Evolutionary conservation across 2,113 vertebrate genomes (phyloP).

Genomic region (Drymodes brunneopygia): DNA sequence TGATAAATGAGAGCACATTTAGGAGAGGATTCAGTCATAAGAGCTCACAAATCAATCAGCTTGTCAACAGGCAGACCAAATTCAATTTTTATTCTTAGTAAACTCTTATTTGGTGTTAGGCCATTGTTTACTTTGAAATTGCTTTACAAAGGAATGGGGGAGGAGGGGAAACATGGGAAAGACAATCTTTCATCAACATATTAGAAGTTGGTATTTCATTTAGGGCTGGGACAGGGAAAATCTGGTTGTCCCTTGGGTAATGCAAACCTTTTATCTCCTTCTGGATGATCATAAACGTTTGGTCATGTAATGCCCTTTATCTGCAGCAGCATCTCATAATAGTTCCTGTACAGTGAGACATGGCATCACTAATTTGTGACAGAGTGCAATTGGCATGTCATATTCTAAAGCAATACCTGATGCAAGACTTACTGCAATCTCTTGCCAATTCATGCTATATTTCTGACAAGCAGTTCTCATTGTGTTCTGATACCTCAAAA

Average conservation of each 20-base stretch:
- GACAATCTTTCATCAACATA: slow-evolving; percentile 55
- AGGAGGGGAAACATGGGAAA: neutral
- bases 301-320: neutral
- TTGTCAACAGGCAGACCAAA: slow-evolving; percentile 93
- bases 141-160: slow-evolving; percentile 48
- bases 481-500: neutral
- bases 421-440: neutral
- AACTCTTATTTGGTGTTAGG: slow-evolving; percentile 82
- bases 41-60: slow-evolving; percentile 98
- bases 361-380: neutral
- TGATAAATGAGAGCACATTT: slow-evolving; percentile 93
- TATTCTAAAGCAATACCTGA: neutral
- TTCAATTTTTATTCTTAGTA: slow-evolving; percentile 98
- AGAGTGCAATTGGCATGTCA: neutral
- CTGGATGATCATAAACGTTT: neutral
- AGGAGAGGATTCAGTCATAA: slow-evolving; percentile 89
- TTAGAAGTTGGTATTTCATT: slow-evolving; percentile 13
- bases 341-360: neutral
- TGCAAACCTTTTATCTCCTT: neutral
- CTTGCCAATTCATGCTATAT: neutral
- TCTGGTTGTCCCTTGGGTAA: neutral
- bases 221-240: neutral
- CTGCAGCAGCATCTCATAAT: neutral
- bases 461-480: neutral
- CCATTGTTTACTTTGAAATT: slow-evolving; percentile 73